Base-by-base conservation (phyloP, 2,888 invertebrate species). In the Actias luna region DNA sequence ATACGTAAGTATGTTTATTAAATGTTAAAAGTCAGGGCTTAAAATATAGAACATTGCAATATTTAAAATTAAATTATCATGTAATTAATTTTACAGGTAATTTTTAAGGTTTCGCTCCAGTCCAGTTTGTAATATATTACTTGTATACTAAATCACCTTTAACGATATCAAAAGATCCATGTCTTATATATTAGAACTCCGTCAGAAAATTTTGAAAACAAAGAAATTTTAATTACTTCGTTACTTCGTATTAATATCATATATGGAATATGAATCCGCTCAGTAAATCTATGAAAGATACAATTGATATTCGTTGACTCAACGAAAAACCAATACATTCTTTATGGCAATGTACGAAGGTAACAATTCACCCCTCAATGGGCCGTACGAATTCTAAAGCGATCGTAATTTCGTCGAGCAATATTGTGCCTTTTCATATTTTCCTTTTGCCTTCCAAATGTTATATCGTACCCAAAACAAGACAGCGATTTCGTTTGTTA, bases 401-500 rank as follows among this genome's bases (percentile, higher is more conserved):
- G 89, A 89, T 89, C 88, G 90, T 90, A 91, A 92, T 92, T 89
- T 89, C 83, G 89, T 85, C 87, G 85, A 87, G 88, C 88, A 88
- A 92, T 90, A 89, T 90, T 89, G 87, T 77, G 86, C 84, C 86
- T 89, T 91, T 89, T 88, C 90, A 92, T 91, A 90, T 90, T 91
- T 90, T 87, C 86, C 82, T 85, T 84, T 88, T 87, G 82, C 87
- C 82, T 84, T 76, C 82, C 82, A 83, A 89, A 88, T 87, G 86
- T 89, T 86, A 84, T 86, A 85, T 84, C 80, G 83, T 78, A 82
- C 85, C 83, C 86, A 85, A 88, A 87, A 89, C 87, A 87, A 83
- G 82, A 79, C 84, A 84, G 82, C 86, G 89, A 90, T 90, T 91
- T 84, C 82, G 86, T 90, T 88, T 91, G 89, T 89, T 90, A 89